Conservation (phyloP, 2,797 vertebrate species). For the Danionella dracula region DNA sequence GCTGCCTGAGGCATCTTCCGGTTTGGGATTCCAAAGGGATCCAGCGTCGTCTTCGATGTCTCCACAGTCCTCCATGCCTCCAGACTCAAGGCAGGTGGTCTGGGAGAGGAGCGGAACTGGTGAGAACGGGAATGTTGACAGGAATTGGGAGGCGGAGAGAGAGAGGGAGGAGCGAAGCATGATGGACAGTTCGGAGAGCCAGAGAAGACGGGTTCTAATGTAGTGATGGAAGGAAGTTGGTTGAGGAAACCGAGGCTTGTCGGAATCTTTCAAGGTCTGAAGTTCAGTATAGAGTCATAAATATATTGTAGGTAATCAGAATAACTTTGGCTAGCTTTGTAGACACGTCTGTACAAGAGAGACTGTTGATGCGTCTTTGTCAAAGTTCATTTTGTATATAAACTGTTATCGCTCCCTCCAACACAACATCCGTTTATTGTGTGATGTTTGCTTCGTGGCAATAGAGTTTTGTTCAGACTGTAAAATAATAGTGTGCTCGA, state of each 20-base stretch:
- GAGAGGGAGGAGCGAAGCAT: constrained; percentile 48
- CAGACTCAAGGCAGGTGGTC: constrained; percentile 52
- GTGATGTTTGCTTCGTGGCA: constrained; percentile 22
- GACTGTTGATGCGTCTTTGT: constrained; percentile 34
- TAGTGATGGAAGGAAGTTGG: constrained; percentile 36
- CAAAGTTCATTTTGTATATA: constrained; percentile 63
- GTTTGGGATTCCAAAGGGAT: constrained; percentile 32
- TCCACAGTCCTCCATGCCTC: constrained; percentile 45
- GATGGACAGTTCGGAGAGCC: constrained; percentile 52
- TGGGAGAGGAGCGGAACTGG: constrained; percentile 53
- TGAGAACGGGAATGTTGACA: constrained; percentile 33
- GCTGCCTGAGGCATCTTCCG: constrained; percentile 26
- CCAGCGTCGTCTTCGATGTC: constrained; percentile 46
- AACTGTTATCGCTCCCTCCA: constrained; percentile 52
- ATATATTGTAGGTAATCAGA: constrained; percentile 58
- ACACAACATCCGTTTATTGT: constrained; percentile 46
- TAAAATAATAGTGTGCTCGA: not conserved
- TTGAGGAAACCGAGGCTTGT: constrained; percentile 22
- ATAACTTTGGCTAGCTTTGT: constrained; percentile 66
- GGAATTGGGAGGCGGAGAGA: constrained; percentile 45
- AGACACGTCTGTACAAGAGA: constrained; percentile 63
- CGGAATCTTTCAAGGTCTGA: constrained; percentile 43
- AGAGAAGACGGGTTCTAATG: constrained; percentile 57
- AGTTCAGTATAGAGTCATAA: constrained; percentile 59
- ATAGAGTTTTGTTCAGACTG: not conserved